These are phyloP conservation scores for Sycobia sp. DNA, from an alignment of 1,140 invertebrate genomes.

Conservation along the genomic window DNA sequence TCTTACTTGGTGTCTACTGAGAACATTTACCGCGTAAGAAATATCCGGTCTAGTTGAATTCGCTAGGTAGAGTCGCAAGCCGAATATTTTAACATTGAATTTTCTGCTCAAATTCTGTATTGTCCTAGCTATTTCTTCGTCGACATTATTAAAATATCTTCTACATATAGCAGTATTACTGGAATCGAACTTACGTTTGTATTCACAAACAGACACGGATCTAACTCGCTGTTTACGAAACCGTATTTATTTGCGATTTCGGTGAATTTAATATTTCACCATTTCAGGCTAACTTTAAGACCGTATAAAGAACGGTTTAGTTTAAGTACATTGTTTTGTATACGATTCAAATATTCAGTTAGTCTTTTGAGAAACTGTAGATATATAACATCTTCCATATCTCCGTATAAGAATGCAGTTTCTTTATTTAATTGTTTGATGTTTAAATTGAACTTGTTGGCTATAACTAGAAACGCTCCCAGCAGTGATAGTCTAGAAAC, in stretches of 20 bases:
- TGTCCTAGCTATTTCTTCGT: neutral
- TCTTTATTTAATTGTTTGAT: slow-evolving; percentile 51
- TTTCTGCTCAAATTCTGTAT: neutral
- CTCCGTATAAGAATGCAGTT: slow-evolving; percentile 47
- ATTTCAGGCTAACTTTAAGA: neutral
- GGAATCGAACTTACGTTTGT: neutral
- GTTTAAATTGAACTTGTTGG: slow-evolving; percentile 32
- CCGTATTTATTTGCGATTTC: neutral
- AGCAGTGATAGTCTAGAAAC: slow-evolving; percentile 40
- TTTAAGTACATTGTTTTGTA: neutral
- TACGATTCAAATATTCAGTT: neutral
- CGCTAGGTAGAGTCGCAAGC: no score
- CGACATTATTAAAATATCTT: neutral
- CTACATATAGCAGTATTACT: no score
- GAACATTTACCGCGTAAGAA: no score
- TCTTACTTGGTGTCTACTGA: no score
- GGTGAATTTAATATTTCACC: no score
- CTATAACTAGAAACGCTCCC: slow-evolving; percentile 21
- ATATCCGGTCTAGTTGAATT: no score
- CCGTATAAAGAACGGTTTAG: neutral
- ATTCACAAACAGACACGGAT: neutral
- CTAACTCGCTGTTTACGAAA: neutral
- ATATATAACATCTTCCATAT: neutral
- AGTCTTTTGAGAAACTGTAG: neutral
- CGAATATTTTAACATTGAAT: neutral